A percentile compares a stretch with the other conserved stretches of the same genome.
Conservation (phyloP, 2,888 invertebrate species). For the Nesidiocoris tenuis region DNA sequence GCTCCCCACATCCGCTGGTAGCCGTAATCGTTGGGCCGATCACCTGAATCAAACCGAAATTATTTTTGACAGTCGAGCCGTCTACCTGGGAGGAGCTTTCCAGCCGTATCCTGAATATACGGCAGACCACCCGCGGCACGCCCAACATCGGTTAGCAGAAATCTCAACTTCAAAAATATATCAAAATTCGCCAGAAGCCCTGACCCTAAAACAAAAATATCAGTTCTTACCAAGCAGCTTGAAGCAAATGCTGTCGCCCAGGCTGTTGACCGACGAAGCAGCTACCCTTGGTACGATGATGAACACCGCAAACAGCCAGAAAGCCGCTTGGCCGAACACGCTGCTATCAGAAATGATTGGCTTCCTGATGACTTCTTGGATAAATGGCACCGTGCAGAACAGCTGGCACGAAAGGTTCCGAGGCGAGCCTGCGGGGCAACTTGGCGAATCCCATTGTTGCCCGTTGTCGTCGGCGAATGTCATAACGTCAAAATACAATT, state of each 20-base stretch:
- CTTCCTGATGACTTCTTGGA: slow-evolving; percentile 57
- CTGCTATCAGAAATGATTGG: slow-evolving; percentile 53
- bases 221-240: slow-evolving; percentile 71
- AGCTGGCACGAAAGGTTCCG: slow-evolving; percentile 54
- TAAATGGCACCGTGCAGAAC: slow-evolving; percentile 55
- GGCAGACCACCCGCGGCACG: too few relatives aligned
- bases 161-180: too few relatives aligned
- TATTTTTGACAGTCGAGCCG: neutral
- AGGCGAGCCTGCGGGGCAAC: neutral
- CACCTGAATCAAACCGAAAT: slow-evolving; percentile 57
- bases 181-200: too few relatives aligned
- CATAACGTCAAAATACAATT: slow-evolving; percentile 11
- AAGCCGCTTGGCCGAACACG: slow-evolving; percentile 57
- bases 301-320: slow-evolving; percentile 75
- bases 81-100: slow-evolving; percentile 71
- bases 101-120: too few relatives aligned
- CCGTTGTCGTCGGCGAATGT: neutral
- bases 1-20: slow-evolving; percentile 86
- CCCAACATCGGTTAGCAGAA: too few relatives aligned
- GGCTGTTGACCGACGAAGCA: slow-evolving; percentile 65
- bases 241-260: slow-evolving; percentile 88
- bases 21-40: slow-evolving; percentile 74
- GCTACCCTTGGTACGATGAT: slow-evolving; percentile 78
- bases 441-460: neutral
- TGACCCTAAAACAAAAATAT: too few relatives aligned